Evolutionary conservation across 2,113 vertebrate genomes (phyloP).

Genomic region (Bolborhynchus lineola): DNA sequence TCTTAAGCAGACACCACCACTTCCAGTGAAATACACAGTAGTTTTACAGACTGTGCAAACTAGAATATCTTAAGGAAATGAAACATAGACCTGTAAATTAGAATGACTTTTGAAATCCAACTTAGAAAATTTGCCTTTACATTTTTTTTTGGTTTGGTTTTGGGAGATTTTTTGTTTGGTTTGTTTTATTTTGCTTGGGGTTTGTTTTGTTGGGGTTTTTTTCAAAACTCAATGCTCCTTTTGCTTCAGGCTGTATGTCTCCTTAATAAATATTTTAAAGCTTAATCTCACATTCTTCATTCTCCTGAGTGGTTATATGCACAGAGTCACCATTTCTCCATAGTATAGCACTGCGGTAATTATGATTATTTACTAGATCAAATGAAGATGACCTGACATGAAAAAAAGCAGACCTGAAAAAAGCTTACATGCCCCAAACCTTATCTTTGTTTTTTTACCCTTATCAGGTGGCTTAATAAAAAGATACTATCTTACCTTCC

Average conservation of each 20-base stretch:
- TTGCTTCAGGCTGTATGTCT: neutral
- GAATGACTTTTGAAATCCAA: neutral
- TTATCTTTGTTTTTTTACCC: slow-evolving; percentile 42
- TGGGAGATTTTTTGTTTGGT: neutral
- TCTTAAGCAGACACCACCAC: neutral
- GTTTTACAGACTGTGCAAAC: neutral
- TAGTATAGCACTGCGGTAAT: slow-evolving; percentile 4
- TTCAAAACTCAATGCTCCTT: neutral
- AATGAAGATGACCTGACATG: slow-evolving; percentile 43
- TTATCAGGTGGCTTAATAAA: slow-evolving; percentile 32
- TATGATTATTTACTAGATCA: slow-evolving; percentile 34
- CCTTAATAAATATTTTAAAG: neutral
- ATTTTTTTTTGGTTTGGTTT: neutral
- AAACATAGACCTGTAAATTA: neutral
- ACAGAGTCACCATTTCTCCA: neutral
- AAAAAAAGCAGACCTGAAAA: slow-evolving; percentile 42
- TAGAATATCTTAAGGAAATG: neutral
- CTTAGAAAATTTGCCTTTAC: neutral
- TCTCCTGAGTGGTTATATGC: neutral
- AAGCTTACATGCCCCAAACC: neutral
- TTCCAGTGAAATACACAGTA: neutral
- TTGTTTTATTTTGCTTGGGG: neutral
- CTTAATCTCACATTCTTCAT: neutral
- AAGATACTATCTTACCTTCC: slow-evolving; percentile 6
- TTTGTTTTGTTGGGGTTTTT: neutral